phyloP scores from a whole-genome alignment of 2,888 invertebrate genomes.

The Meta bourneti region DNA sequence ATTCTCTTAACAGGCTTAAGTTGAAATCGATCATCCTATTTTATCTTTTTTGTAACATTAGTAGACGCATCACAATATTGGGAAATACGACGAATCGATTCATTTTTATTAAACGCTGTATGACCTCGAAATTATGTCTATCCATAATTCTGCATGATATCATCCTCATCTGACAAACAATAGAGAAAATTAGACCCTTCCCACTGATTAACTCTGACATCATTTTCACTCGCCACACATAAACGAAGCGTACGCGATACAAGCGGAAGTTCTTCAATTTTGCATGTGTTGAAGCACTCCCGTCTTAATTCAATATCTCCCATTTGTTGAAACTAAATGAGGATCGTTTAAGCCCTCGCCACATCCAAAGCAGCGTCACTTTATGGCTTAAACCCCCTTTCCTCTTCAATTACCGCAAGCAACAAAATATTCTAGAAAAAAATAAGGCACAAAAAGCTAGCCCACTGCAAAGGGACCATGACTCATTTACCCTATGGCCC shows the following conservation, averaged over 20 bases:
- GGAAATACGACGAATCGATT: too few species aligned
- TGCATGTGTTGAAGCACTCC: not conserved
- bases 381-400: not conserved
- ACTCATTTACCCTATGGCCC: slow-evolving; percentile 57
- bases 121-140: too few species aligned
- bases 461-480: slow-evolving; percentile 30
- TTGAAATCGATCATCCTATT: too few species aligned
- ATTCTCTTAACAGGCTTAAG: too few species aligned
- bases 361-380: not conserved
- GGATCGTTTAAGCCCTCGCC: not conserved
- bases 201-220: not conserved
- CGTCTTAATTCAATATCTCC: not conserved
- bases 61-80: too few species aligned
- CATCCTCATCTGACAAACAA: not conserved
- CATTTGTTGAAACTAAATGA: not conserved
- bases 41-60: too few species aligned
- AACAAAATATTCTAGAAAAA: not conserved
- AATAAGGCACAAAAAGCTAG: slow-evolving; percentile 4
- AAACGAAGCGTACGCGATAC: not conserved
- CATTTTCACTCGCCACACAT: not conserved
- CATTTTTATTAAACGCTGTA: too few species aligned
- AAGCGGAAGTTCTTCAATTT: not conserved
- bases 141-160: not conserved
- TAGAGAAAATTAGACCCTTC: not conserved
- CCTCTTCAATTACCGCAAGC: not conserved